Percentiles rank a stretch among this genome's conserved stretches.
These are phyloP conservation scores for Troides oblongomaculatus DNA, from an alignment of 2,888 invertebrate species.

Conservation along the genomic window DNA sequence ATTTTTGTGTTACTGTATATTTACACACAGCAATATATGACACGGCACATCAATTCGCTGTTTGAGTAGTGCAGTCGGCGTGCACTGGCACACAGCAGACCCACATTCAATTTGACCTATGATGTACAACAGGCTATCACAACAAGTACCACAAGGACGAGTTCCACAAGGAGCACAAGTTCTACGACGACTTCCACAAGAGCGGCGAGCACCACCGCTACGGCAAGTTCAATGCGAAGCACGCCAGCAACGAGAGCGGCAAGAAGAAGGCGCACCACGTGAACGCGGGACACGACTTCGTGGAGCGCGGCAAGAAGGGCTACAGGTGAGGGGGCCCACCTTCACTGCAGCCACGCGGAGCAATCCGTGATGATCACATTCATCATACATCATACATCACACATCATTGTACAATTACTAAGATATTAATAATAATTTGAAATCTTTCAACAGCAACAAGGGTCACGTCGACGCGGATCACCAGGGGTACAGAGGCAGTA, in stretches of 20 bases:
- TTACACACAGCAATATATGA: too few relatives aligned
- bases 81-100: too few relatives aligned
- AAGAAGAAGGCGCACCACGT: constrained; percentile 84
- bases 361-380: too few relatives aligned
- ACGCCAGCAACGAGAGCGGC: constrained; percentile 81
- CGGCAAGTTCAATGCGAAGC: constrained; percentile 83
- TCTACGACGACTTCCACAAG: constrained; percentile 87
- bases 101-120: too few relatives aligned
- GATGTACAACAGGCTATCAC: constrained; percentile 79
- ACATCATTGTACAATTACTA: too few relatives aligned
- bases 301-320: constrained; percentile 83
- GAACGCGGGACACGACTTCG: constrained; percentile 81
- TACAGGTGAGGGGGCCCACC: constrained; percentile 51
- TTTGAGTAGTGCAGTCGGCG: too few relatives aligned
- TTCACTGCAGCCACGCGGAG: neutral
- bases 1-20: too few relatives aligned
- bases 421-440: neutral
- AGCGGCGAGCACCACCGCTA: constrained; percentile 85
- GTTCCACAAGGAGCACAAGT: constrained; percentile 88
- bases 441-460: constrained; percentile 73
- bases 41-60: too few relatives aligned
- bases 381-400: too few relatives aligned
- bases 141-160: constrained; percentile 90
- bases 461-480: constrained; percentile 84
- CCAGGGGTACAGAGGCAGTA: constrained; percentile 81